These are phyloP conservation scores for Leptinotarsa peninsularis DNA, from an alignment of 2,888 invertebrate genomes.

Conservation along the genomic window DNA sequence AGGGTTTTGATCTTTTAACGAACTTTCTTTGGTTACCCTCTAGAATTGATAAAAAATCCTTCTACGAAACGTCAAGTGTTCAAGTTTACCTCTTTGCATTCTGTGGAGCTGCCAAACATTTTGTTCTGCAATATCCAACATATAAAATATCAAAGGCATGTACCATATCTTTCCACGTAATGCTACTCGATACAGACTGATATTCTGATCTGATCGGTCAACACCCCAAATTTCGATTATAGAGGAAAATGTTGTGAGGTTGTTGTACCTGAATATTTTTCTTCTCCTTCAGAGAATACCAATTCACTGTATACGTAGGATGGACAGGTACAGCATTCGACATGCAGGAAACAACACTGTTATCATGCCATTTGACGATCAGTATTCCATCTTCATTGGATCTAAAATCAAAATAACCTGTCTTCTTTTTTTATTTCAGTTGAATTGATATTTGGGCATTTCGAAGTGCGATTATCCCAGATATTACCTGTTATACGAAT, in stretches of 20 bases:
- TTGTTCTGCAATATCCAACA: constrained; percentile 38
- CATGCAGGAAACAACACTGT: not conserved
- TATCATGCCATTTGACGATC: not conserved
- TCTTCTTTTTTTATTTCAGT: constrained; percentile 17
- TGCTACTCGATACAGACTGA: constrained; percentile 45
- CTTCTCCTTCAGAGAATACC: no score
- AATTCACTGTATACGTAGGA: not conserved
- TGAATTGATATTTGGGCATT: constrained; percentile 5
- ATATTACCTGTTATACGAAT: constrained; percentile 41
- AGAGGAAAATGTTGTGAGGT: constrained; percentile 9
- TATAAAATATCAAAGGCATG: constrained; percentile 44
- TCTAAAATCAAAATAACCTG: constrained; percentile 3
- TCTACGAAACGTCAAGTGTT: constrained; percentile 45
- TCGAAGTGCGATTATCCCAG: constrained; percentile 38
- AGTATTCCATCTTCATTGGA: not conserved
- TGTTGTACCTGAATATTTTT: not conserved
- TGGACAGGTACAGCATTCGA: not conserved
- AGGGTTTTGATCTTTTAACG: constrained; percentile 1
- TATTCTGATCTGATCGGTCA: constrained; percentile 46
- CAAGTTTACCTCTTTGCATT: constrained; percentile 39
- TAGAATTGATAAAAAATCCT: constrained; percentile 17
- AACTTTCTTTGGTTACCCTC: constrained; percentile 20
- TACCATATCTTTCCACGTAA: constrained; percentile 52
- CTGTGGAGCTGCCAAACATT: constrained; percentile 50
- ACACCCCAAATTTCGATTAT: constrained; percentile 46